A percentile compares a stretch with the other conserved stretches of the same genome.
Conservation (phyloP, 2,797 vertebrate genomes). For the Sebastiscus tertius region DNA sequence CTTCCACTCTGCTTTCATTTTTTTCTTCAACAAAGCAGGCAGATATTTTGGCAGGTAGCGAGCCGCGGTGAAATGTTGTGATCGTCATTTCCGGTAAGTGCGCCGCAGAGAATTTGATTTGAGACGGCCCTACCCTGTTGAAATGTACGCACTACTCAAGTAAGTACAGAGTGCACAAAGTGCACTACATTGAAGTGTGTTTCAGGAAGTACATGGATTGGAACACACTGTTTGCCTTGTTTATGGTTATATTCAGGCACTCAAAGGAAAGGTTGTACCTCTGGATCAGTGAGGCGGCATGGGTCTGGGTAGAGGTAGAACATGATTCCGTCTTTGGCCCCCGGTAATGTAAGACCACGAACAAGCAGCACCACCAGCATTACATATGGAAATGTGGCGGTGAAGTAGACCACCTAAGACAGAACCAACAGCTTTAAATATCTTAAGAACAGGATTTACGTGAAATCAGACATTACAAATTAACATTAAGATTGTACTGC, state of each 20-base stretch:
- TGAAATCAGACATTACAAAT: not conserved
- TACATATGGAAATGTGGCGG: constrained; percentile 94
- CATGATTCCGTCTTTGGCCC: constrained; percentile 90
- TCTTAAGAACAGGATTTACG: not conserved
- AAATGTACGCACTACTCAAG: no score
- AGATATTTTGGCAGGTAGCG: no score
- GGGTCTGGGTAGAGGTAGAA: constrained; percentile 97
- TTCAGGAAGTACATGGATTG: no score
- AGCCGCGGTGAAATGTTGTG: no score
- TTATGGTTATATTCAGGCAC: not conserved
- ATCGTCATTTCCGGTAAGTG: no score
- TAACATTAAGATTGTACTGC: not conserved
- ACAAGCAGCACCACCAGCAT: constrained; percentile 93
- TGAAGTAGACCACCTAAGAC: constrained; percentile 91
- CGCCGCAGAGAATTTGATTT: no score
- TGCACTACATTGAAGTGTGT: no score
- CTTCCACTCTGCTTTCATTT: no score
- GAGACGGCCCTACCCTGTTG: no score
- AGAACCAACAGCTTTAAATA: not conserved
- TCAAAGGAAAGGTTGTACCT: constrained; percentile 58
- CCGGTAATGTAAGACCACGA: constrained; percentile 92
- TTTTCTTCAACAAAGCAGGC: no score
- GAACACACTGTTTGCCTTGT: no score
- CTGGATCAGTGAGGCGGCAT: constrained; percentile 88
- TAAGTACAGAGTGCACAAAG: no score